A percentile compares a stretch with the other conserved stretches of the same genome.
phyloP scores from a whole-genome alignment of 2,888 invertebrate genomes.

The Drosophila eohydei region DNA sequence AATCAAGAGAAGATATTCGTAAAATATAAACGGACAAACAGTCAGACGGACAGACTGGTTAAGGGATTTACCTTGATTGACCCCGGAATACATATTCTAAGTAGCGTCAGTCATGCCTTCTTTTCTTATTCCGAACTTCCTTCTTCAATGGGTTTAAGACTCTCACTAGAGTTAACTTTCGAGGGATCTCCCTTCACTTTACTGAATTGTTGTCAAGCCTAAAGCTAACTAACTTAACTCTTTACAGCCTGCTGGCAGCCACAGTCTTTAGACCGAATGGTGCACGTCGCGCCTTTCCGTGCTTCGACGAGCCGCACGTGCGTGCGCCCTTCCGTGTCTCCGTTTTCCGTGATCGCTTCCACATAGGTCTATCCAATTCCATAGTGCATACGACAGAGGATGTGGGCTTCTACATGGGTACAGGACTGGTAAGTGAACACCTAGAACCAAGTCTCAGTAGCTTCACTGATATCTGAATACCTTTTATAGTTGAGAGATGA shows the following conservation, averaged over 20 bases:
- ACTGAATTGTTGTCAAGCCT: background rate
- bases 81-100: too few species aligned
- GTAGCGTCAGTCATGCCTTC: too few species aligned
- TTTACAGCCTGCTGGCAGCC: conserved; percentile 88
- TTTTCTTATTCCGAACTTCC: background rate
- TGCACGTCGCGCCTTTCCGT: conserved; percentile 91
- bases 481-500: conserved; percentile 88
- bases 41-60: too few species aligned
- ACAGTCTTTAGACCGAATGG: conserved; percentile 92
- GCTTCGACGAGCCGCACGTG: conserved; percentile 92
- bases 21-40: background rate
- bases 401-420: conserved; percentile 91
- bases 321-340: conserved; percentile 92
- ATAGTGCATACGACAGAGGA: conserved; percentile 90
- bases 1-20: background rate
- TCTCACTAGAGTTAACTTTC: background rate
- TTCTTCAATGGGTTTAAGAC: too few species aligned
- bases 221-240: background rate
- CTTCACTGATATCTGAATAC: background rate
- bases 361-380: conserved; percentile 91
- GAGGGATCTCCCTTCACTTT: too few species aligned
- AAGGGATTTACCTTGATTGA: too few species aligned
- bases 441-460: background rate
- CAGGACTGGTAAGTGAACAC: conserved; percentile 89
- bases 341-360: conserved; percentile 91